Evolutionary conservation across 1,140 invertebrate species (phyloP).

Genomic region (Papilio helenus): DNA sequence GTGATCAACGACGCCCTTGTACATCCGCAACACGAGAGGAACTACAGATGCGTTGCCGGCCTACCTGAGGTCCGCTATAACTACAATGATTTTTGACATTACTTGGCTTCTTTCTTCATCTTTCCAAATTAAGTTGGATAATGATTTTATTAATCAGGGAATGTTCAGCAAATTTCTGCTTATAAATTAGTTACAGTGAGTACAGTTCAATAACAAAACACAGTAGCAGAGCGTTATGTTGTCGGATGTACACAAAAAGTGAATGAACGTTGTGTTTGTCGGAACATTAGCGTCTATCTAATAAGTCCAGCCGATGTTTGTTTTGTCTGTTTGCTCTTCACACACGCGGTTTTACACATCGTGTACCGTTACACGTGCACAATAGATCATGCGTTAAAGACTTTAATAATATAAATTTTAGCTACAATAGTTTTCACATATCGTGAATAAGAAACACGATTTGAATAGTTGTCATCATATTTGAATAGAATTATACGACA

Average conservation of each 20-base stretch:
- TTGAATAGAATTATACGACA: too few relatives aligned
- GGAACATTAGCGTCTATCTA: constrained; percentile 42
- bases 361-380: constrained; percentile 6
- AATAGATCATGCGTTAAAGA: background rate
- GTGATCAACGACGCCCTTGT: too few relatives aligned
- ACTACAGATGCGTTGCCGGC: too few relatives aligned
- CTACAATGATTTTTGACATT: too few relatives aligned
- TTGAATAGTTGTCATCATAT: too few relatives aligned
- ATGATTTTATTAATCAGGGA: background rate
- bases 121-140: background rate
- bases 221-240: background rate
- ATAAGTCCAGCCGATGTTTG: constrained; percentile 37
- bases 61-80: too few relatives aligned
- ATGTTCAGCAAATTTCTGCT: background rate
- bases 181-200: background rate
- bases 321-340: constrained; percentile 34
- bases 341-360: constrained; percentile 42
- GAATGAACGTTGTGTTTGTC: constrained; percentile 40
- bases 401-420: too few relatives aligned
- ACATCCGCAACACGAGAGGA: too few relatives aligned
- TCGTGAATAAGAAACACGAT: too few relatives aligned
- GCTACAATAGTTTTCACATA: too few relatives aligned
- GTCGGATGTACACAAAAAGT: constrained; percentile 27
- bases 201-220: constrained; percentile 5
- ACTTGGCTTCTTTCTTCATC: too few relatives aligned